Evolutionary conservation across 2,113 vertebrate species (phyloP), one percentile per base, ranked within the genome.

Genomic region (Serilophus lunatus): DNA sequence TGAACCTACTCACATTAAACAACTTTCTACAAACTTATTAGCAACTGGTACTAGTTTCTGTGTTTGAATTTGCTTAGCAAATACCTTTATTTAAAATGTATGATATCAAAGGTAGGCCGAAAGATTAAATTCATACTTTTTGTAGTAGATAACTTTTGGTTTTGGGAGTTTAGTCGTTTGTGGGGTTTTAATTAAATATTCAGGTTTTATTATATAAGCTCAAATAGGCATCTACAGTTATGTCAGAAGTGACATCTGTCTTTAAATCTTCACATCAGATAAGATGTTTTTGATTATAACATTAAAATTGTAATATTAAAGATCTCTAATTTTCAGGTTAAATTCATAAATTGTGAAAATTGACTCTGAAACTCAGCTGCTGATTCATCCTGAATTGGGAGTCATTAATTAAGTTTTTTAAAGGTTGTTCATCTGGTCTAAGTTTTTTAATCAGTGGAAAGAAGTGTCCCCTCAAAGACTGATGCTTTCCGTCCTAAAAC

Each of bases 81-180:
- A n/a, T 11, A 82, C 25, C 33, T 86, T 82, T 76, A 87, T 87
- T 76, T 80, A 94, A 56, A 26, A 95, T 86, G 5, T 35, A 18
- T 23, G 17, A 68, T 69, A 44, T 86, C 47, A 92, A 90, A 63
- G 26, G 26, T 69, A 85, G 13, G 23, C 7, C 63, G 25, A 92
- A 90, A 74, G 20, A 60, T 15, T 47, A n/a, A 60, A 90, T 49
- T 29, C 12, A n/a, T 36, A 35, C 31, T 24, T 86, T 75, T 42
- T 9, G 5, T 4, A 60, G 2, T 4, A 63, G 11, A 4, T 35
- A 35, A 29, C 3, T 42, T 75, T 60, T 28, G 15, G 3, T 1
- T 4, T 60, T 49, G 15, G 3, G 1, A 4, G 8, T 8, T 38
- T 49, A 60, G 4, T 4, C 60, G 8, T n/a, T 53, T 50, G 29